A percentile compares a stretch with the other conserved stretches of the same genome.
These are phyloP conservation scores for Eublepharis macularius DNA, from an alignment of 2,113 vertebrate species.

Conservation along the genomic window DNA sequence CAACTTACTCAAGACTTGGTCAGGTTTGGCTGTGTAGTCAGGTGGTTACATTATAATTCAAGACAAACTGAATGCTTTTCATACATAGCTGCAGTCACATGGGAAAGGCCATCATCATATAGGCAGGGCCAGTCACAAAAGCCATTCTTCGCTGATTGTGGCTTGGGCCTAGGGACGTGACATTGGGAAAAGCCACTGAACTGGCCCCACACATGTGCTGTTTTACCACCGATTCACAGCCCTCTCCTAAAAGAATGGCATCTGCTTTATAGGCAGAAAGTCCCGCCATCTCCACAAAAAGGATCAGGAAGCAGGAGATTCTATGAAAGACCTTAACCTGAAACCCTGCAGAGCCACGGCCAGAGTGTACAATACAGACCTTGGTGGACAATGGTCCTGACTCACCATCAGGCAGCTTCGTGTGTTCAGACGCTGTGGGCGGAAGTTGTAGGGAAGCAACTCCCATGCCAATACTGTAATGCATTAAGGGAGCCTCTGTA, in stretches of 20 bases:
- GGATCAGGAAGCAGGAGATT: too few relatives aligned
- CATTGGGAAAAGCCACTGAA: not conserved
- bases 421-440: too few relatives aligned
- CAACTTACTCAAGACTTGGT: not conserved
- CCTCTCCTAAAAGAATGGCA: too few relatives aligned
- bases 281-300: too few relatives aligned
- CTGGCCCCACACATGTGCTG: too few relatives aligned
- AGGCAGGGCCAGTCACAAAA: not conserved
- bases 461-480: not conserved
- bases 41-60: not conserved
- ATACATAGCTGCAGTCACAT: too few relatives aligned
- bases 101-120: not conserved
- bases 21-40: not conserved
- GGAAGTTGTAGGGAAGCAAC: not conserved
- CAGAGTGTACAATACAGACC: too few relatives aligned
- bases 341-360: too few relatives aligned
- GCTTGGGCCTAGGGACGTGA: not conserved
- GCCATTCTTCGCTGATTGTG: not conserved
- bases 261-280: too few relatives aligned
- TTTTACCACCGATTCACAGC: not conserved
- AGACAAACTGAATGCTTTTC: not conserved
- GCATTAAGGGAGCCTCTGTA: not conserved
- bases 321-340: too few relatives aligned
- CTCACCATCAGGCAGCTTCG: too few relatives aligned
- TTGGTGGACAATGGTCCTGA: too few relatives aligned